A percentile compares a stretch with the other conserved stretches of the same genome.
These are phyloP conservation scores for Myocastor coypus DNA, from an alignment of 2,113 vertebrate genomes.

Conservation along the genomic window DNA sequence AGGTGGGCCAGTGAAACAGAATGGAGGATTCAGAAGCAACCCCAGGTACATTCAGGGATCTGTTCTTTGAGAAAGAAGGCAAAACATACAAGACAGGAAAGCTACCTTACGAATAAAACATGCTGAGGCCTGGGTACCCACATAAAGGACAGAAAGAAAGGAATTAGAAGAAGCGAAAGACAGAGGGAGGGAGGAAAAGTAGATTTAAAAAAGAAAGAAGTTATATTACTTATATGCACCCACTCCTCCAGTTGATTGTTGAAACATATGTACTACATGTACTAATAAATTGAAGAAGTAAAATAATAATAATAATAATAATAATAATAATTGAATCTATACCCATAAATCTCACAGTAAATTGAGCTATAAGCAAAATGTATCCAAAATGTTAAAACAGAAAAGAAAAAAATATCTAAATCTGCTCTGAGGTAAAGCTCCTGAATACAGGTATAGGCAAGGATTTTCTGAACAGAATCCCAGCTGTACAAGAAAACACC, in stretches of 20 bases:
- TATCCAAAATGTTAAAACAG: background rate
- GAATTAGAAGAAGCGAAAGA: background rate
- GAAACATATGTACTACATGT: background rate
- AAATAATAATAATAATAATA: too few relatives aligned
- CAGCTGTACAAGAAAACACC: too few relatives aligned
- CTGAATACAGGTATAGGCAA: background rate
- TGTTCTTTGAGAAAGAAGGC: background rate
- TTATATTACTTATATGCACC: background rate
- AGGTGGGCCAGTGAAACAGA: background rate
- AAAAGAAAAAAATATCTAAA: background rate
- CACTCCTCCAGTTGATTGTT: background rate
- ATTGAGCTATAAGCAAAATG: background rate
- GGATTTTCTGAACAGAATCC: background rate
- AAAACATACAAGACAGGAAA: background rate
- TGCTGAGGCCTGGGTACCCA: background rate
- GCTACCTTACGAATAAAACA: background rate
- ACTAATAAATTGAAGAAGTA: background rate
- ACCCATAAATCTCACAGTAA: background rate
- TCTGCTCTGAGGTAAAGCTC: background rate
- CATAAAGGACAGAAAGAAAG: background rate
- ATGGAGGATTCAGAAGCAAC: background rate
- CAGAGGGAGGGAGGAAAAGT: background rate
- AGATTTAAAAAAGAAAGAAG: background rate
- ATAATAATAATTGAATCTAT: background rate
- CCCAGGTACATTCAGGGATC: background rate